Conservation (phyloP, 2,113 vertebrate genomes). For the Callipepla californica region DNA sequence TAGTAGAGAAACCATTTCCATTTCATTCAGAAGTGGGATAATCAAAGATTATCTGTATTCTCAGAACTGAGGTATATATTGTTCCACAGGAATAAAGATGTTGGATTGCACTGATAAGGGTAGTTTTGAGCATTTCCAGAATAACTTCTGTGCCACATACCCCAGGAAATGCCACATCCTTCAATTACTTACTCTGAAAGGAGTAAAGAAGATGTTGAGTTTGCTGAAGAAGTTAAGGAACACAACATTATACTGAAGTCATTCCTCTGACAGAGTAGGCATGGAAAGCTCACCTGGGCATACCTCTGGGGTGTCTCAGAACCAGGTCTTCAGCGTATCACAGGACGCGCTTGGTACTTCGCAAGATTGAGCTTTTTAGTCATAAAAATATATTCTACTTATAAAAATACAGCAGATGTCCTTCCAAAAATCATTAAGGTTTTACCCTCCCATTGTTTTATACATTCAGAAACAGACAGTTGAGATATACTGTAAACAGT, state of each 20-base stretch:
- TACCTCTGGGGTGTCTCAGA: neutral
- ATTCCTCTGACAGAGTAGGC: neutral
- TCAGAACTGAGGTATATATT: slow-evolving; percentile 49
- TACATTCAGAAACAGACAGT: slow-evolving; percentile 68
- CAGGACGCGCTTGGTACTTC: neutral
- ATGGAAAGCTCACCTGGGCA: neutral
- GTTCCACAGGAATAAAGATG: slow-evolving; percentile 39
- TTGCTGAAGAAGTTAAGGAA: neutral
- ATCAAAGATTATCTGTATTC: slow-evolving; percentile 1
- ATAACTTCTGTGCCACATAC: neutral
- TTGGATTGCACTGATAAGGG: neutral
- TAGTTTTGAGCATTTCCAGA: neutral
- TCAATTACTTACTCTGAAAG: neutral
- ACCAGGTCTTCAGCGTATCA: neutral
- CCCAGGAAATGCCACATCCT: neutral
- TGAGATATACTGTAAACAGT: slow-evolving; percentile 68
- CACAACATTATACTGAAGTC: neutral
- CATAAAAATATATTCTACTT: slow-evolving; percentile 48
- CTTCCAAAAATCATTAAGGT: slow-evolving; percentile 65
- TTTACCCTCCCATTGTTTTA: slow-evolving; percentile 58
- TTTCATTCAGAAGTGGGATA: slow-evolving; percentile 45
- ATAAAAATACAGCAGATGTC: slow-evolving; percentile 77
- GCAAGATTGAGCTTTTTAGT: neutral
- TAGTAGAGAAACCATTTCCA: slow-evolving; percentile 6
- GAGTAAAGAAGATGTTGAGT: neutral